Conservation (phyloP, 2,888 invertebrate species). For the Onchidella celtica region DNA sequence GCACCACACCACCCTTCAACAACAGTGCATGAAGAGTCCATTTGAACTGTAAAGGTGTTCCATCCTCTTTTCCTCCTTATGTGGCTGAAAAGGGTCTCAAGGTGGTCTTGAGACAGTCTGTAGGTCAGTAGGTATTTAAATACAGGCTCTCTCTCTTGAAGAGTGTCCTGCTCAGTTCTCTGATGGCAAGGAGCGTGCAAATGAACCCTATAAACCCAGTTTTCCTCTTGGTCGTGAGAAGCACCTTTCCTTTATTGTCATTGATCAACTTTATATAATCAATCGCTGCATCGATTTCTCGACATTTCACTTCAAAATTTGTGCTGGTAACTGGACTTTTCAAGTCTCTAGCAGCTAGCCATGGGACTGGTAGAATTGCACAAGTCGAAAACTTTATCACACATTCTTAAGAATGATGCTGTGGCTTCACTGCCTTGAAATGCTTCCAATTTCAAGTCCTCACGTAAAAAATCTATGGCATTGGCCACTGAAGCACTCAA, state of each 20-base stretch:
- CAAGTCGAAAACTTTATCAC: conserved; percentile 25
- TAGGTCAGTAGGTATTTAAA: neutral
- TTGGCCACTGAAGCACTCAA: conserved; percentile 10
- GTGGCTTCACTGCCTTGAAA: conserved; percentile 13
- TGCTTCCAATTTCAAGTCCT: neutral
- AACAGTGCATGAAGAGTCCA: neutral
- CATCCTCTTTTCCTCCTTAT: conserved; percentile 2
- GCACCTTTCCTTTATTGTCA: neutral
- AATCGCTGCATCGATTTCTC: neutral
- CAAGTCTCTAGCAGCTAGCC: conserved; percentile 19
- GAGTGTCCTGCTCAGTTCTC: neutral
- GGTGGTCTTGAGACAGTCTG: conserved; percentile 20
- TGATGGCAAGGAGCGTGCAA: neutral
- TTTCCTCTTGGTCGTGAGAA: neutral
- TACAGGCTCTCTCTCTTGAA: neutral
- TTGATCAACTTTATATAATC: neutral
- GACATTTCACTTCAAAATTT: neutral
- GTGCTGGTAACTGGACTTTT: conserved; percentile 12
- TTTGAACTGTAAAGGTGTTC: conserved; percentile 23
- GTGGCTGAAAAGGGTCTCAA: neutral
- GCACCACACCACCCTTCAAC: conserved; percentile 1
- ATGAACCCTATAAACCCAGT: conserved; percentile 1
- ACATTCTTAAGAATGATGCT: neutral
- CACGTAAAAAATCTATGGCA: conserved; percentile 9
- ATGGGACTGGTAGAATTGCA: conserved; percentile 11